A percentile compares a stretch with the other conserved stretches of the same genome.
phyloP scores from a whole-genome alignment of 2,113 vertebrate species.

The human (Homo sapiens) region GRCh38 chr2:164147501-164148000 shows the following conservation, averaged over 20 bases:
- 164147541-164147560: constrained; percentile 44
- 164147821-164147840: constrained; percentile 31
- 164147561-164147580: constrained; percentile 71
- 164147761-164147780: constrained; percentile 33
- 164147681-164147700: constrained; percentile 67
- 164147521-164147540: constrained; percentile 35
- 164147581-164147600: constrained; percentile 72
- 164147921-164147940: constrained; percentile 25
- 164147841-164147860: neutral
- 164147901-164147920: constrained; percentile 40
- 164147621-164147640: constrained; percentile 78
- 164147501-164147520: constrained; percentile 60
- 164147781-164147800: constrained; percentile 22
- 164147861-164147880: neutral
- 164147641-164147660: constrained; percentile 78
- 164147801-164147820: neutral
- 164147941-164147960: neutral
- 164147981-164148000: neutral
- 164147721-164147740: constrained; percentile 55
- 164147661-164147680: constrained; percentile 66
- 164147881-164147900: neutral
- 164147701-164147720: constrained; percentile 62
- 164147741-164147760: constrained; percentile 30
- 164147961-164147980: neutral
- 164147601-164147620: constrained; percentile 70